Conservation (phyloP, 53 echinoderm and acorn worm species). For the Glandiceps talaboti region DNA sequence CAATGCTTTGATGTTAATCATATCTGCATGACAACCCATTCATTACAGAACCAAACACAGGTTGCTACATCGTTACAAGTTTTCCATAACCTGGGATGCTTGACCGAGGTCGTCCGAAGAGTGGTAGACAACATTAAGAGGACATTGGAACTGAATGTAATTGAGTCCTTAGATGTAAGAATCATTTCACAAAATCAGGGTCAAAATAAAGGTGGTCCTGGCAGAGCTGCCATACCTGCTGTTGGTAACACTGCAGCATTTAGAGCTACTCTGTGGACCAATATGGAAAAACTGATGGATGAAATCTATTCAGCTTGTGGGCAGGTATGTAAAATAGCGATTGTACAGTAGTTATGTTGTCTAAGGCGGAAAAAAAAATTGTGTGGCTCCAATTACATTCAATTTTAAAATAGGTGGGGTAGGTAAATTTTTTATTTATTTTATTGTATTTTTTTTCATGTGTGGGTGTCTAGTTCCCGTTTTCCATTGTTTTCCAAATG, state of each 20-base stretch:
- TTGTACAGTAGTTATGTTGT: no score
- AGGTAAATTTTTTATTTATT: no score
- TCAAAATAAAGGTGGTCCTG: conserved; percentile 53
- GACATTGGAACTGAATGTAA: conserved; percentile 53
- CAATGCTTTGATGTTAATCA: no score
- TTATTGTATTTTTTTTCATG: no score
- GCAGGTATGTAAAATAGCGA: conserved; percentile 52
- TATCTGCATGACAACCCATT: no score
- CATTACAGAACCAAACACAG: conserved; percentile 86
- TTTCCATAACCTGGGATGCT: conserved; percentile 89
- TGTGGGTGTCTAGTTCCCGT: no score
- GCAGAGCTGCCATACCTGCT: conserved; percentile 83
- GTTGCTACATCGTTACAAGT: conserved; percentile 94
- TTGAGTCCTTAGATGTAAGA: conserved; percentile 65
- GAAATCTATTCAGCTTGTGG: conserved; percentile 89
- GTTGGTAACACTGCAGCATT: conserved; percentile 94
- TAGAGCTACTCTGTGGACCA: conserved; percentile 94
- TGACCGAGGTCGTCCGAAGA: conserved; percentile 61
- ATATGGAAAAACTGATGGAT: conserved; percentile 92
- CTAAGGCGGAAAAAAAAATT: no score
- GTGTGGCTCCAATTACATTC: no score
- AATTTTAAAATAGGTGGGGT: no score
- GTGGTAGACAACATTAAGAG: conserved; percentile 39
- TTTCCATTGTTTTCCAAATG: no score
- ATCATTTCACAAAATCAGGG: conserved; percentile 28